Conservation (phyloP, 2,113 vertebrate species). For the Neolamprologus hecqui region DNA sequence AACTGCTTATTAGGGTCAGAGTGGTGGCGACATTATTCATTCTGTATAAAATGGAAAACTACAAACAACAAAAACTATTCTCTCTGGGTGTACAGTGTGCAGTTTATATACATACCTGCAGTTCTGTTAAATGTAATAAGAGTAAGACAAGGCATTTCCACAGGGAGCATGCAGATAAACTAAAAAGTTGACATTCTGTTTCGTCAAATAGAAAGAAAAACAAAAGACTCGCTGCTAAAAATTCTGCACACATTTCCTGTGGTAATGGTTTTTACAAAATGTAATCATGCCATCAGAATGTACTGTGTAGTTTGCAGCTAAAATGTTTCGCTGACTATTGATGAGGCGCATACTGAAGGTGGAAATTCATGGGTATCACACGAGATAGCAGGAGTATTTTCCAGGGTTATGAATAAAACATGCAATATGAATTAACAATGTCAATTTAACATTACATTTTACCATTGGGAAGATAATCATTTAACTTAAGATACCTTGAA, state of each 20-base stretch:
- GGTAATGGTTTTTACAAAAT: constrained; percentile 5
- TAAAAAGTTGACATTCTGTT: not conserved
- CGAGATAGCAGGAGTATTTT: not conserved
- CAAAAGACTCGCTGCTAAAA: not conserved
- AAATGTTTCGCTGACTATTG: not conserved
- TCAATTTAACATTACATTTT: not conserved
- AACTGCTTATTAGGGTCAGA: constrained; percentile 24
- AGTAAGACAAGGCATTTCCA: not conserved
- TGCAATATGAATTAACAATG: constrained; percentile 13
- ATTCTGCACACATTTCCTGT: not conserved
- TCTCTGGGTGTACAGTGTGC: not conserved
- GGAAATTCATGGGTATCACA: not conserved
- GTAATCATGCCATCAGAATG: not conserved
- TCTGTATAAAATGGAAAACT: not conserved
- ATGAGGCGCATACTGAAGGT: not conserved
- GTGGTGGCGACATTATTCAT: constrained; percentile 16
- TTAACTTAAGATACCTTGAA: constrained; percentile 19
- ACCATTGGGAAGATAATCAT: constrained; percentile 12
- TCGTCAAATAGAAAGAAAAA: constrained; percentile 1
- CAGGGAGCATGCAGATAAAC: not conserved
- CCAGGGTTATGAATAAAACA: constrained; percentile 17
- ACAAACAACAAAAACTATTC: not conserved
- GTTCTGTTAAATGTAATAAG: not conserved
- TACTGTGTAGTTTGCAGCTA: not conserved
- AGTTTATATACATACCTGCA: not conserved